A percentile compares a stretch with the other conserved stretches of the same genome.
Evolutionary conservation across 2,113 vertebrate genomes (phyloP).

Genomic region (Mionectes macconnelli): DNA sequence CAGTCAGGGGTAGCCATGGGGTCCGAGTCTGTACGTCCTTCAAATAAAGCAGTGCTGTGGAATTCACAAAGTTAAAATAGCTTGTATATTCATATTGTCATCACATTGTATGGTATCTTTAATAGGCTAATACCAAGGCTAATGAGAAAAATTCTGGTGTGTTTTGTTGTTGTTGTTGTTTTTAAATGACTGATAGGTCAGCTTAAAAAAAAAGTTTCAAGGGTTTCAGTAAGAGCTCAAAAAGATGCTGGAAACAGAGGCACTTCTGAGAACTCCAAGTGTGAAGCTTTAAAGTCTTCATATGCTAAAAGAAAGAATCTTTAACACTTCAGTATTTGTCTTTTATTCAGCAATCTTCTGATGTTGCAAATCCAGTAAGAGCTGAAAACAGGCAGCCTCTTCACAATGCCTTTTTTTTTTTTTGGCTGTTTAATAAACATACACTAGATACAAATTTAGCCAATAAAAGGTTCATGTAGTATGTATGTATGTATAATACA

Average conservation of each 20-base stretch:
- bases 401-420: not conserved
- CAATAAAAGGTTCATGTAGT: constrained; percentile 50
- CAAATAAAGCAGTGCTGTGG: not conserved
- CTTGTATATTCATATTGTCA: not conserved
- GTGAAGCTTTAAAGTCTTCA: constrained; percentile 34
- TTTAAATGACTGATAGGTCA: not conserved
- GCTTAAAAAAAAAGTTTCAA: not conserved
- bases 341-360: not conserved
- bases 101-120: not conserved
- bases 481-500: constrained; percentile 51
- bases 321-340: constrained; percentile 34
- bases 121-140: not conserved
- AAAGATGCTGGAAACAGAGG: not conserved
- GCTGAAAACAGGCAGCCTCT: not conserved
- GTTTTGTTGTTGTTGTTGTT: not conserved
- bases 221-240: not conserved
- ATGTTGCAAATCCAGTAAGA: not conserved
- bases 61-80: not conserved
- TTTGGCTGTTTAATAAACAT: constrained; percentile 43
- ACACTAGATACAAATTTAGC: constrained; percentile 56
- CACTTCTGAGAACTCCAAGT: constrained; percentile 13
- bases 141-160: not conserved
- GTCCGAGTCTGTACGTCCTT: accelerated
- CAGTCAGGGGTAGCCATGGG: not conserved
- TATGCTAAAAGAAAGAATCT: constrained; percentile 4